These are phyloP conservation scores for Sminthurinus signatus DNA, from an alignment of 1,140 invertebrate species.

Conservation along the genomic window DNA sequence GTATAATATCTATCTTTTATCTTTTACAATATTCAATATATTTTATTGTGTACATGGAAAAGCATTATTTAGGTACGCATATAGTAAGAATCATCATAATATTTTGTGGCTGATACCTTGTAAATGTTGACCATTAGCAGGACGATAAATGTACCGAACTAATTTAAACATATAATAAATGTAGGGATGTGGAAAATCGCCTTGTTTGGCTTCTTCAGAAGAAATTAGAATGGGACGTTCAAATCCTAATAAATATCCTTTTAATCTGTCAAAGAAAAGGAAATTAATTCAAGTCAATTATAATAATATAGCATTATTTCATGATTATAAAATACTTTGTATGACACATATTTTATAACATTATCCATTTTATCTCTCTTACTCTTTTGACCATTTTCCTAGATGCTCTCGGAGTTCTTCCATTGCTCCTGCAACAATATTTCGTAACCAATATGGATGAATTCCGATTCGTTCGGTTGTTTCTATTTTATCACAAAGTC, in stretches of 20 bases:
- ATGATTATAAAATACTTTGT: no score
- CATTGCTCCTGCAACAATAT: slow-evolving; percentile 15
- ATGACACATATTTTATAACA: no score
- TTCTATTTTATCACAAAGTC: slow-evolving; percentile 15
- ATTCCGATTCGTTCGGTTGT: slow-evolving; percentile 23
- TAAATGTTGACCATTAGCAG: slow-evolving; percentile 23
- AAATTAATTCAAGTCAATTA: neutral
- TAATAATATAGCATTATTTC: neutral
- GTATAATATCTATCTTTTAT: no score
- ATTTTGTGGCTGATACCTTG: slow-evolving; percentile 24
- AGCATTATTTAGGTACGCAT: neutral
- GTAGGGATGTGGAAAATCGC: slow-evolving; percentile 23
- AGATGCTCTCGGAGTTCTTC: slow-evolving; percentile 26
- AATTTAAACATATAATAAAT: slow-evolving; percentile 23
- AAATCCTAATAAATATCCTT: slow-evolving; percentile 29
- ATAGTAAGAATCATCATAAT: neutral
- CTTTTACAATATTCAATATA: no score
- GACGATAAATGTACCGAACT: slow-evolving; percentile 22
- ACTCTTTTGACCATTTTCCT: slow-evolving; percentile 32
- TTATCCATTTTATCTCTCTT: no score
- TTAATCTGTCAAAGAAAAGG: slow-evolving; percentile 21
- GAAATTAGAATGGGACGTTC: slow-evolving; percentile 7
- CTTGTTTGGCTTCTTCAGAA: neutral
- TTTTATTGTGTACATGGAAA: neutral
- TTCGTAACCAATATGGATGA: slow-evolving; percentile 33